These are phyloP conservation scores for Gonocerus acuteangulatus DNA, from an alignment of 2,888 invertebrate genomes.

Conservation along the genomic window DNA sequence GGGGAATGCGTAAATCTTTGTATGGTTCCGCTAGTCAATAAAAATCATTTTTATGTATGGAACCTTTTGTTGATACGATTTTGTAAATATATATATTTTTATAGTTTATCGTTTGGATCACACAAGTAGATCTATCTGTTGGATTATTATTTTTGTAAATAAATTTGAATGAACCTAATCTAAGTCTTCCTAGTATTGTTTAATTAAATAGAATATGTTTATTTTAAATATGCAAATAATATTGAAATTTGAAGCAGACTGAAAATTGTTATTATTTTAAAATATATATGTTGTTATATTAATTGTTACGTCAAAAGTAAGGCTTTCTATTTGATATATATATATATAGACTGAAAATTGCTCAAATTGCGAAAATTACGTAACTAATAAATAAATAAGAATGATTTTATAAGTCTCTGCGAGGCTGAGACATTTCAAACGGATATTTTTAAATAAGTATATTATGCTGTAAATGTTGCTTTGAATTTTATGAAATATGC, in stretches of 20 bases:
- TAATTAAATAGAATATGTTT: neutral
- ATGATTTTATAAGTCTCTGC: neutral
- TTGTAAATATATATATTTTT: neutral
- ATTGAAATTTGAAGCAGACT: conserved; percentile 16
- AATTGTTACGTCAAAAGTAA: conserved; percentile 6
- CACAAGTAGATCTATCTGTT: neutral
- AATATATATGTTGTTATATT: conserved; percentile 9
- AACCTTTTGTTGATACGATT: neutral
- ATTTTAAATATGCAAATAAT: neutral
- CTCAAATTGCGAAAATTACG: conserved; percentile 10
- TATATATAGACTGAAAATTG: conserved; percentile 16
- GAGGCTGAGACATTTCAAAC: neutral
- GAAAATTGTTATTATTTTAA: conserved; percentile 15
- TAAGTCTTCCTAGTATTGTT: conserved; percentile 19
- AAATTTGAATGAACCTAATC: conserved; percentile 5
- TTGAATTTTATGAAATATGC: neutral
- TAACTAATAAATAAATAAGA: neutral
- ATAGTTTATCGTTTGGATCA: neutral
- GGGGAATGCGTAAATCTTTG: too few species aligned
- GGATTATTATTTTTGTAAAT: too few species aligned
- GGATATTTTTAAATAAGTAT: neutral
- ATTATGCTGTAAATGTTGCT: neutral
- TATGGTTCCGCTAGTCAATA: neutral
- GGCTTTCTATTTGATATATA: neutral
- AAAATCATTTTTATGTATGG: neutral